These are phyloP conservation scores for Bufo bufo DNA, from an alignment of 2,113 vertebrate species.

Conservation along the genomic window DNA sequence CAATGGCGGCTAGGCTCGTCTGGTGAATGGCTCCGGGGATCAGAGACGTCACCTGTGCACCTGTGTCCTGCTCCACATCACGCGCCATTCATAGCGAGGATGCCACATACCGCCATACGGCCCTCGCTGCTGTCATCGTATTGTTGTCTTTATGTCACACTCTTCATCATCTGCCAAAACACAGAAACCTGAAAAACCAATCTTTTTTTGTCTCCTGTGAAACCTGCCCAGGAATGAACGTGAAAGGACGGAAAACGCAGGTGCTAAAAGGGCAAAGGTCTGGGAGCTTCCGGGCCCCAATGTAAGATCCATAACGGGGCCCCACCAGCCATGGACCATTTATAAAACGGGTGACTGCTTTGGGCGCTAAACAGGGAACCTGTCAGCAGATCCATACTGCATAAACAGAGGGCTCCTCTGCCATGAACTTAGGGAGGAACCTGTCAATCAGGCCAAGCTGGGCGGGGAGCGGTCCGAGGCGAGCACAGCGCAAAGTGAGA, in stretches of 20 bases:
- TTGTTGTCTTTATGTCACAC: slow-evolving; percentile 29
- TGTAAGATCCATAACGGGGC: too few species aligned
- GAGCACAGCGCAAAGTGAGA: too few species aligned
- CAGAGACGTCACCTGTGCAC: neutral
- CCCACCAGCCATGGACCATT: too few species aligned
- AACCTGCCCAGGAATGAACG: neutral
- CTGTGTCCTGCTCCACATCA: neutral
- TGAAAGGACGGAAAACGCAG: neutral
- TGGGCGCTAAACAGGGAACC: too few species aligned
- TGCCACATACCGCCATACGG: neutral
- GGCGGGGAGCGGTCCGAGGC: too few species aligned
- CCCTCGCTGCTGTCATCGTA: neutral
- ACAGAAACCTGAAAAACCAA: neutral
- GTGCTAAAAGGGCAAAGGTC: neutral
- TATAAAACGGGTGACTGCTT: too few species aligned
- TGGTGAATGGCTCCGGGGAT: too few species aligned
- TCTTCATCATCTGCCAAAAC: slow-evolving; percentile 4
- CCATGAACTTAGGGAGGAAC: too few species aligned
- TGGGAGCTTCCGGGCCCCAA: too few species aligned
- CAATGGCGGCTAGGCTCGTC: neutral
- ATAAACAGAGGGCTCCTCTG: too few species aligned
- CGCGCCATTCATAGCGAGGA: neutral
- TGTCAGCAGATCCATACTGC: too few species aligned
- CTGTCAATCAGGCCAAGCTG: too few species aligned
- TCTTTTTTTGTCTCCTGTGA: neutral